Percentiles rank a stretch among this genome's conserved stretches.
Evolutionary conservation across 2,113 vertebrate genomes (phyloP).

Genomic region (Pleuronectes platessa): DNA sequence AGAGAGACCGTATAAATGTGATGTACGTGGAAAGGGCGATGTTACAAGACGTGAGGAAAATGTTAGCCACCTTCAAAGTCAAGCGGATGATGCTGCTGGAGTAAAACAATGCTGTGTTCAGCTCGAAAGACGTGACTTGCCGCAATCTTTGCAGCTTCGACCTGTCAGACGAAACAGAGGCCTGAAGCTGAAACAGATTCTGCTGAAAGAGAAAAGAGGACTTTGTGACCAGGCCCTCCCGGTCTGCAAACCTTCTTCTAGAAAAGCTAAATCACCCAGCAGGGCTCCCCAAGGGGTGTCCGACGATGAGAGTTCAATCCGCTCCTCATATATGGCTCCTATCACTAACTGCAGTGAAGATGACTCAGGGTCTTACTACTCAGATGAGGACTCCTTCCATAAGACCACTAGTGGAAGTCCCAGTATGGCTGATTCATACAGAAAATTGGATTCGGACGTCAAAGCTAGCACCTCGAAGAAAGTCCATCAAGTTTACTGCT

Average conservation of each 20-base stretch:
- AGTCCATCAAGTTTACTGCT: conserved; percentile 23
- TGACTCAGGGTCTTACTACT: conserved; percentile 64
- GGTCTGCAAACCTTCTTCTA: background rate
- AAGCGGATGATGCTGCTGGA: accelerated
- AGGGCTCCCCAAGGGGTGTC: background rate
- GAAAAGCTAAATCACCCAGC: background rate
- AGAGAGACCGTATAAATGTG: conserved; percentile 61
- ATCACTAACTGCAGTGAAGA: conserved; percentile 35
- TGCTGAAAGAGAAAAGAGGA: conserved; percentile 44
- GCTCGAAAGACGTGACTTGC: conserved; percentile 22
- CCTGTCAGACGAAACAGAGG: conserved; percentile 60
- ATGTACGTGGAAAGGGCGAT: conserved; percentile 55
- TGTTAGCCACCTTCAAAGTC: background rate
- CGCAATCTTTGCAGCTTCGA: background rate
- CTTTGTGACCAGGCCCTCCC: background rate
- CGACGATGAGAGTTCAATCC: background rate
- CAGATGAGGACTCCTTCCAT: conserved; percentile 18
- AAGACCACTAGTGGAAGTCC: background rate
- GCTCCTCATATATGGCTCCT: conserved; percentile 19
- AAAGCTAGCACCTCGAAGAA: conserved; percentile 1
- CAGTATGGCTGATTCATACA: background rate
- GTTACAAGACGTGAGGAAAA: background rate
- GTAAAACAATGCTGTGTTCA: conserved; percentile 33
- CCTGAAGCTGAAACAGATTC: conserved; percentile 49
- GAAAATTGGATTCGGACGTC: background rate